Conservation (phyloP, 2,888 invertebrate genomes). For the Diaprepes abbreviatus region DNA sequence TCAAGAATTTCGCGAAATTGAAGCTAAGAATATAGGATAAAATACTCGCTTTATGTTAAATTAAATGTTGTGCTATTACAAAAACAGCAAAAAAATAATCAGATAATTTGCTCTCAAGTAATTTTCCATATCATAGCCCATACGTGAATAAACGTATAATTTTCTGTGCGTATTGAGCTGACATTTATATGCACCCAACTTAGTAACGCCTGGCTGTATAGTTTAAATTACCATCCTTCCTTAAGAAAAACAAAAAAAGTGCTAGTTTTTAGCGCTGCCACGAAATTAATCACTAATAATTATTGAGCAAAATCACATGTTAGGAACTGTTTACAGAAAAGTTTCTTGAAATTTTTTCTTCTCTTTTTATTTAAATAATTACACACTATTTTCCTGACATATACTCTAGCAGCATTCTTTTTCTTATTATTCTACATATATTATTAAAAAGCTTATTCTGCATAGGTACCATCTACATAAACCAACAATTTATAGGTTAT, state of each 20-base stretch:
- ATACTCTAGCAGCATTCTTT: neutral
- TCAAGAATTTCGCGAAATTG: no score
- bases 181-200: conserved; percentile 15
- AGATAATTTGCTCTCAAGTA: conserved; percentile 9
- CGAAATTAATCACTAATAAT: conserved; percentile 12
- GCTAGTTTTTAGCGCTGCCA: conserved; percentile 14
- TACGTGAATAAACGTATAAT: conserved; percentile 33
- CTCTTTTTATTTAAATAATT: neutral
- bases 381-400: neutral
- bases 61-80: conserved; percentile 3
- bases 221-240: conserved; percentile 18
- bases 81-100: conserved; percentile 3
- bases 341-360: neutral
- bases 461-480: no score
- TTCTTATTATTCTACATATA: no score
- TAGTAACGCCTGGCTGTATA: conserved; percentile 13
- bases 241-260: conserved; percentile 4
- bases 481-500: no score
- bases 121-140: conserved; percentile 27
- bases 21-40: no score
- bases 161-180: conserved; percentile 32
- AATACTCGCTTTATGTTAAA: neutral
- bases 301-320: neutral
- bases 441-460: no score
- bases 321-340: conserved; percentile 8